These are phyloP conservation scores for Pararge aegeria DNA, from an alignment of 1,140 invertebrate species.

Conservation along the genomic window DNA sequence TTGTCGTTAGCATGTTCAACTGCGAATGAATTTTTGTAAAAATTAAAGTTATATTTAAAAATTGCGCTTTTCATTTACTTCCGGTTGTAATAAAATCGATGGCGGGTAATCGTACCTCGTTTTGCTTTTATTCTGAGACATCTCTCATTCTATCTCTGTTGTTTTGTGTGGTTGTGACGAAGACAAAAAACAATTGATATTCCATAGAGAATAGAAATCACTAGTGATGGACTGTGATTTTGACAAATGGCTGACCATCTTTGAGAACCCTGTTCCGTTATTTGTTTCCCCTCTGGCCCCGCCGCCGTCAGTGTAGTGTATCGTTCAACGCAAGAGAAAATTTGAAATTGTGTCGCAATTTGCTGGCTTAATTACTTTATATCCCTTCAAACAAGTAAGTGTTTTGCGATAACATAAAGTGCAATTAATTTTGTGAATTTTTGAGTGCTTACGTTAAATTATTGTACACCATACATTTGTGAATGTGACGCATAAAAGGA, in stretches of 20 bases:
- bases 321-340: constrained; percentile 79
- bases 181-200: neutral
- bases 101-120: neutral
- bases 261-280: constrained; percentile 78
- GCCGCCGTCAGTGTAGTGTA: constrained; percentile 78
- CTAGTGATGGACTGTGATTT: neutral
- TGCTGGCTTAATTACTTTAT: constrained; percentile 78
- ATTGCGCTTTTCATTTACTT: constrained; percentile 12
- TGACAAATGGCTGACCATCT: constrained; percentile 50
- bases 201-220: constrained; percentile 1
- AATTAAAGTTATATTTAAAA: too few relatives aligned
- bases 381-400: constrained; percentile 80
- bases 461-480: constrained; percentile 54
- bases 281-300: constrained; percentile 78
- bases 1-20: too few relatives aligned
- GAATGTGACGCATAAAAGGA: constrained; percentile 80
- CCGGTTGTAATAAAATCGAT: constrained; percentile 13
- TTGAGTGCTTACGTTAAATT: constrained; percentile 48
- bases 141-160: constrained; percentile 6
- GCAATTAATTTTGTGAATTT: constrained; percentile 54
- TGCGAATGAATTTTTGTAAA: too few relatives aligned
- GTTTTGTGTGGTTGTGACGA: neutral
- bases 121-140: too few relatives aligned
- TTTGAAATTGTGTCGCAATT: constrained; percentile 76
- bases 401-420: constrained; percentile 61